A percentile compares a stretch with the other conserved stretches of the same genome.
Conservation (phyloP, 2,888 invertebrate species). For the Cosmia trapezina region DNA sequence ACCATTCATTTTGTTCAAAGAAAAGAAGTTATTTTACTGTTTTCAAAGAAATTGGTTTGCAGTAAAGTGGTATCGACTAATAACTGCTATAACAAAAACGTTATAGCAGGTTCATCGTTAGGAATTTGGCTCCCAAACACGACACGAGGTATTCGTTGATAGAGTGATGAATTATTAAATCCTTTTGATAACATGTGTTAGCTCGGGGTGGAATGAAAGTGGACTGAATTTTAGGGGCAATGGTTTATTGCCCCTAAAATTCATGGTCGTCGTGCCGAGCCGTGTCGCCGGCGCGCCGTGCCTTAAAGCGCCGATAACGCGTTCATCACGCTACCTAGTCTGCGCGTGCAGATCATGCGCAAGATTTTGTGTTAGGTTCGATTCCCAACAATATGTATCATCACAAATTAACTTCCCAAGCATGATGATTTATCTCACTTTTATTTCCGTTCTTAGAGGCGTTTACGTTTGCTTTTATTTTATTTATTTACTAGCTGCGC, state of each 20-base stretch:
- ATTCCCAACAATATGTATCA: no score
- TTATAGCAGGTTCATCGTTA: not conserved
- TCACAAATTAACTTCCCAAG: not conserved
- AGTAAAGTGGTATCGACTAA: no score
- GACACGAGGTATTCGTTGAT: not conserved
- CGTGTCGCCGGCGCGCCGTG: no score
- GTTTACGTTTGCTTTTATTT: no score
- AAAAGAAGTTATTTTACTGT: not conserved
- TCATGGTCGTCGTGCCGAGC: no score
- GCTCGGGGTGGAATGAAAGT: not conserved
- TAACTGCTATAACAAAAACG: not conserved
- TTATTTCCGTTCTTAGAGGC: not conserved
- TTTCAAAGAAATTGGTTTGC: not conserved
- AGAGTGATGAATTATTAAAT: not conserved
- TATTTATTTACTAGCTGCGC: no score
- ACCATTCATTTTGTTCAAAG: not conserved
- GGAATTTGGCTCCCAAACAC: not conserved
- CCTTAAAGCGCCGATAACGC: no score
- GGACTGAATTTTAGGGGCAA: not conserved
- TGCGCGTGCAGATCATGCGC: no score
- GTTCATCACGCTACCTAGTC: no score
- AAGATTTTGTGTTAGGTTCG: no score
- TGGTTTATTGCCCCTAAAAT: not conserved
- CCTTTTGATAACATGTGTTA: not conserved
- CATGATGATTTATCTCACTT: not conserved